Evolutionary conservation across 2,113 vertebrate species (phyloP).

Genomic region (Apistogramma diplotaenia): DNA sequence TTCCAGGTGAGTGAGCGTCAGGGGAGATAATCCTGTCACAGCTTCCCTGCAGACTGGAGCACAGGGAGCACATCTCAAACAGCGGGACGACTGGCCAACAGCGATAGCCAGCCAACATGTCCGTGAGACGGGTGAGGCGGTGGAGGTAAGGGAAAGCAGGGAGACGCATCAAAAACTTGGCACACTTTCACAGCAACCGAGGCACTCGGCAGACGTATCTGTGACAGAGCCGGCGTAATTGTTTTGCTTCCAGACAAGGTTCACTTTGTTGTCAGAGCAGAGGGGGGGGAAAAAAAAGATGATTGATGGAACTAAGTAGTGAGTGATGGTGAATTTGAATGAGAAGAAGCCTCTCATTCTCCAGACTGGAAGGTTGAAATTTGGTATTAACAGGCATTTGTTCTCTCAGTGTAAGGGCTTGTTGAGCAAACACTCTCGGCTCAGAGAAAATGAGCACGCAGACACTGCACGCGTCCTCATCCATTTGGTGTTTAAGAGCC

Average conservation of each 20-base stretch:
- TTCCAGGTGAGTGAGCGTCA: conserved; percentile 66
- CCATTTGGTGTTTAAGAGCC: neutral
- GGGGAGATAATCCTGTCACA: conserved; percentile 68
- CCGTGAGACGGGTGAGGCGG: conserved; percentile 30
- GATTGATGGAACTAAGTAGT: conserved; percentile 45
- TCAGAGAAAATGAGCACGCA: neutral
- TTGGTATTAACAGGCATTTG: neutral
- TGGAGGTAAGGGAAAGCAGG: neutral
- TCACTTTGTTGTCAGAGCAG: conserved; percentile 48
- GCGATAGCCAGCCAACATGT: conserved; percentile 62
- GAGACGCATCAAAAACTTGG: conserved; percentile 50
- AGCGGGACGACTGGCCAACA: conserved; percentile 58
- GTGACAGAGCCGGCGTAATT: conserved; percentile 52
- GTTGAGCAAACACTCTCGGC: neutral
- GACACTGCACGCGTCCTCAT: neutral
- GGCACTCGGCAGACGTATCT: conserved; percentile 43
- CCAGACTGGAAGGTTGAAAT: conserved; percentile 1
- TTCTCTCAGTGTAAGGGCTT: neutral
- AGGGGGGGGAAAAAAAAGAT: neutral
- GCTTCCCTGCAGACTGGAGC: conserved; percentile 50
- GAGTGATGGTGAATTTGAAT: conserved; percentile 38
- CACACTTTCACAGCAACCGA: conserved; percentile 48
- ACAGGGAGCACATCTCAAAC: conserved; percentile 59
- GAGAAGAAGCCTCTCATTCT: conserved; percentile 5
- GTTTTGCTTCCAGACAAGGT: conserved; percentile 55